phyloP scores from a whole-genome alignment of 1,140 invertebrate species.

The Choristoneura fumiferana region DNA sequence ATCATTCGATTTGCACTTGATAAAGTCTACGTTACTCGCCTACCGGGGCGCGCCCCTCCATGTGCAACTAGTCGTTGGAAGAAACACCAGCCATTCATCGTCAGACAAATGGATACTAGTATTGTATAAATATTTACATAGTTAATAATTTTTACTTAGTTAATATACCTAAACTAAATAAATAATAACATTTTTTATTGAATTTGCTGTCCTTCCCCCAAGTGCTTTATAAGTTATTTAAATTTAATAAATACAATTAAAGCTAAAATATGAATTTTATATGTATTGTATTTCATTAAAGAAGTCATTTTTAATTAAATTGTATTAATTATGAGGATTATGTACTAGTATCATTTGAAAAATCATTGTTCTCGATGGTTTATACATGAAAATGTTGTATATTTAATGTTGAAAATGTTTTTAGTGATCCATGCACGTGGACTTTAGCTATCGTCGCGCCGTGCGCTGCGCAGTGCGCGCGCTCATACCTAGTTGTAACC shows the following conservation, averaged over 20 bases:
- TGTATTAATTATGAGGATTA: conserved; percentile 1
- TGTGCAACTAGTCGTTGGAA: conserved; percentile 66
- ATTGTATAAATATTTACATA: conserved; percentile 77
- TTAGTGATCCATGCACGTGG: background rate
- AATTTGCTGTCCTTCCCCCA: conserved; percentile 80
- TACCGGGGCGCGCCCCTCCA: conserved; percentile 44
- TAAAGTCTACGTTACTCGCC: conserved; percentile 57
- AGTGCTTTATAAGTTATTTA: conserved; percentile 80
- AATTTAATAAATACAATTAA: conserved; percentile 73
- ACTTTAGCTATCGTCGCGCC: background rate
- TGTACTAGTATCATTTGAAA: conserved; percentile 50
- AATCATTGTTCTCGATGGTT: conserved; percentile 3
- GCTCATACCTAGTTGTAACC: background rate
- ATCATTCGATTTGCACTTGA: conserved; percentile 72
- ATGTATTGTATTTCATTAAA: conserved; percentile 29
- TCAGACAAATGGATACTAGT: conserved; percentile 74
- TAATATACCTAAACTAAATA: conserved; percentile 71
- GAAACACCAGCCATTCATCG: conserved; percentile 71
- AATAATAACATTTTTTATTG: conserved; percentile 79
- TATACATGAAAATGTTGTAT: conserved; percentile 9
- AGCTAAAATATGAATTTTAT: conserved; percentile 71
- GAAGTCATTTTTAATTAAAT: conserved; percentile 14
- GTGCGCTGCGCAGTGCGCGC: background rate
- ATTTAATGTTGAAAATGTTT: conserved; percentile 18
- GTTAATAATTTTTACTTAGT: conserved; percentile 78